Conservation (phyloP, 37 sponge, comb jelly and placozoan genomes). For the Hexactinellida sp. region DNA sequence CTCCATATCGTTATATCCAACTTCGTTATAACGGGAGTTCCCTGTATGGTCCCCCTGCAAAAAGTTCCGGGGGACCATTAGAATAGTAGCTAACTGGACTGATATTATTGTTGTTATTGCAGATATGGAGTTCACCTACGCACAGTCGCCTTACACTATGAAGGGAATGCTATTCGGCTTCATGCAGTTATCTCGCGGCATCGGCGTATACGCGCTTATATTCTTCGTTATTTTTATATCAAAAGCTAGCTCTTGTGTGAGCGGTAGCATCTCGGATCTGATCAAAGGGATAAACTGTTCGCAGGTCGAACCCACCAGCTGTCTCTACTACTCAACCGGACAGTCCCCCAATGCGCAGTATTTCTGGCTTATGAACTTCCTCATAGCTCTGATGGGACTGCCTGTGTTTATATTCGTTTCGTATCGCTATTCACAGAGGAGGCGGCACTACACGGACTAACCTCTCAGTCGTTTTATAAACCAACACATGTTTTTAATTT, state of each 20-base stretch:
- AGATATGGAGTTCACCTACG: conserved; percentile 6
- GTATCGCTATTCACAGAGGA: background rate
- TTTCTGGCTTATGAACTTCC: background rate
- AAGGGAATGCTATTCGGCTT: background rate
- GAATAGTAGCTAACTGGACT: no score
- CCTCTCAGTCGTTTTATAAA: background rate
- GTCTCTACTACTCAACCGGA: background rate
- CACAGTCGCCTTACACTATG: background rate
- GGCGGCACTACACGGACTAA: background rate
- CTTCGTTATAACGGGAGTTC: no score
- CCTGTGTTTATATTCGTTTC: background rate
- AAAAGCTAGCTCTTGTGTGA: background rate
- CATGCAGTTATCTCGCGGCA: background rate
- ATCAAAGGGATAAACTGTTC: background rate
- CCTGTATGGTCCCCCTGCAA: no score
- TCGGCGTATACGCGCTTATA: background rate
- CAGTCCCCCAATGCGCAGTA: background rate
- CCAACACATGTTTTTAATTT: no score
- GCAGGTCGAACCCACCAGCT: background rate
- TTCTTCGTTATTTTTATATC: background rate
- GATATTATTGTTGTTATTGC: background rate
- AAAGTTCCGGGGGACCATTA: no score
- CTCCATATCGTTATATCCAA: no score
- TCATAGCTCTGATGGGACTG: background rate
- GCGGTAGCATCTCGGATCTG: background rate